These are phyloP conservation scores for Megalopta genalis DNA, from an alignment of 1,140 invertebrate species.

Conservation along the genomic window DNA sequence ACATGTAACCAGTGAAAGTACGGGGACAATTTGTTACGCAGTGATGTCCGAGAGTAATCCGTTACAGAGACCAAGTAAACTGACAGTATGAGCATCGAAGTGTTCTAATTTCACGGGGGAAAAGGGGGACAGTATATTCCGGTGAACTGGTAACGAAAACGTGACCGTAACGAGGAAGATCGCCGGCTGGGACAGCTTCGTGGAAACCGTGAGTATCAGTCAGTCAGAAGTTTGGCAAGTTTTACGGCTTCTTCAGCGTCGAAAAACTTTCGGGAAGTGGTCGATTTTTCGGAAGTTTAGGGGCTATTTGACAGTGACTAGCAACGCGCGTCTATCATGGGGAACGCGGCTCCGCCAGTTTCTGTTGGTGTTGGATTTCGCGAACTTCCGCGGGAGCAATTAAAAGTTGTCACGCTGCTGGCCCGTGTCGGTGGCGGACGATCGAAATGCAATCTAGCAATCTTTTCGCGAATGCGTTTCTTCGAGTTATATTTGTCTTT, in stretches of 20 bases:
- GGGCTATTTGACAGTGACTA: conserved; percentile 35
- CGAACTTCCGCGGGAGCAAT: conserved; percentile 39
- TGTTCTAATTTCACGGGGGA: too few species aligned
- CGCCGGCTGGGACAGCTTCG: not conserved
- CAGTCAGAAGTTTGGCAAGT: not conserved
- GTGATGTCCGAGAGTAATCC: not conserved
- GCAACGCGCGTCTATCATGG: conserved; percentile 37
- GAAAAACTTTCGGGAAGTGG: not conserved
- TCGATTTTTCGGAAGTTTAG: conserved; percentile 38
- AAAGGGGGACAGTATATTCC: too few species aligned
- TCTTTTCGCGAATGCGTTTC: not conserved
- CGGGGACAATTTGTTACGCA: conserved; percentile 16
- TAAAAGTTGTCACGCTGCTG: conserved; percentile 20
- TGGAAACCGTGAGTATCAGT: conserved; percentile 22
- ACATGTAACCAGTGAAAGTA: conserved; percentile 31
- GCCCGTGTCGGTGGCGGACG: not conserved
- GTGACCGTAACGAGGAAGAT: not conserved
- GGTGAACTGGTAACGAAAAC: not conserved
- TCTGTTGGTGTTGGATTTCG: conserved; percentile 38
- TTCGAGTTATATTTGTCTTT: not conserved
- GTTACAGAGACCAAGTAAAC: not conserved
- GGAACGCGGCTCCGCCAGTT: conserved; percentile 28
- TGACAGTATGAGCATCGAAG: not conserved
- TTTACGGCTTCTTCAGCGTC: not conserved
- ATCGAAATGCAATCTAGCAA: not conserved